phyloP scores from a whole-genome alignment of 2,113 vertebrate genomes.

The Calidris pygmaea region DNA sequence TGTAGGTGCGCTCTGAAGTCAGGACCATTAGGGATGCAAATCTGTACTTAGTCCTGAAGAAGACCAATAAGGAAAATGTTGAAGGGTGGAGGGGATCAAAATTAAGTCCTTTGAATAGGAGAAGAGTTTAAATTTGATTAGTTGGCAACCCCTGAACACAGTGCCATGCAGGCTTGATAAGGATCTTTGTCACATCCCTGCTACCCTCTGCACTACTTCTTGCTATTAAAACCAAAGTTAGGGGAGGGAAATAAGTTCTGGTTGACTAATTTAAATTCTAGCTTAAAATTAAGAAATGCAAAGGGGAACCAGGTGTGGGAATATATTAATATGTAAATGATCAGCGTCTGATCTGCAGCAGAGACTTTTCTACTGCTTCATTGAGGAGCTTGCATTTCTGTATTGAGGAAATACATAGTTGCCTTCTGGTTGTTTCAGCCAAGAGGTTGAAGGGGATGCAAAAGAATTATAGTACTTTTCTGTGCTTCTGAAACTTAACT shows the following conservation, averaged over 20 bases:
- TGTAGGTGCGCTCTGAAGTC: not conserved
- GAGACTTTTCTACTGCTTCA: not conserved
- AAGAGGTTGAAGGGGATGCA: not conserved
- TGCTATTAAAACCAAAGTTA: not conserved
- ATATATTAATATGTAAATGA: not conserved
- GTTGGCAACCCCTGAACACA: not conserved
- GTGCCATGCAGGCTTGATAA: not conserved
- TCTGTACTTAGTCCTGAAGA: not conserved
- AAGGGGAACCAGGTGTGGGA: not conserved
- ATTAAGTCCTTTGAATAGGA: not conserved
- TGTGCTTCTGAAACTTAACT: not conserved
- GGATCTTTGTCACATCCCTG: not conserved
- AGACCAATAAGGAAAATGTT: not conserved
- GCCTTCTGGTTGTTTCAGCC: not conserved
- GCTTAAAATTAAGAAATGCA: not conserved
- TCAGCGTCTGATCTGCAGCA: not conserved
- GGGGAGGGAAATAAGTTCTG: not conserved
- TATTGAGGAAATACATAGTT: not conserved
- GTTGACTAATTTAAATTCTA: not conserved
- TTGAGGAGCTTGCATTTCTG: not conserved
- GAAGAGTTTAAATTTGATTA: not conserved
- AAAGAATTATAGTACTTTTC: not conserved
- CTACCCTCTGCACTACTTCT: not conserved
- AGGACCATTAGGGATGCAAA: not conserved
- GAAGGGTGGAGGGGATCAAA: not conserved